Evolutionary conservation across 2,888 invertebrate genomes (phyloP), one percentile per base, ranked within the genome.

Genomic region (Pterostichus madidus): DNA sequence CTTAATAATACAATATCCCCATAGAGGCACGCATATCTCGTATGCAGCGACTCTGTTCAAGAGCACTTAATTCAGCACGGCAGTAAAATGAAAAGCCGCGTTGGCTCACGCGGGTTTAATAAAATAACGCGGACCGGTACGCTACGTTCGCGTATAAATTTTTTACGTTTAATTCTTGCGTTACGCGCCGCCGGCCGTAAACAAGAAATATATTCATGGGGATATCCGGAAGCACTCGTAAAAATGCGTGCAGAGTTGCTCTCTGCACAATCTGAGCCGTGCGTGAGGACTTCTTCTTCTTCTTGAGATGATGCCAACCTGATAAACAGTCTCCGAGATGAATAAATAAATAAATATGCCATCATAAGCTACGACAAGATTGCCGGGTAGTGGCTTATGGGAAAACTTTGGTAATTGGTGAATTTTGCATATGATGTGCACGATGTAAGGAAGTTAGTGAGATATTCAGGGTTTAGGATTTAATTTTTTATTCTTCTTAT

Each of bases 161-260:
- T 80, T 80, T 80, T 71, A 80, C 71, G 68, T 80, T 71, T 80
- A 80, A 80, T 80, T 71, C 71, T 71, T 68, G 52, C 68, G 49
- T 53, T 71, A 68, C 80, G 46, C 49, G 49, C 49, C 35, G 39
- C n/a, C 11, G 56, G 32, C 53, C 68, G 56, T 80, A 80, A 71
- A 80, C 68, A 80, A 71, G 80, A 80, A 80, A 80, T 80, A 80
- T 80, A 80, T 80, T 80, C 80, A 80, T 71, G 80, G 80, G 71
- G 71, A 80, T 71, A 68, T 71, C 71, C 68, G 71, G 56, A 71
- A 71, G 71, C 35, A 56, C 78, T 78, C 56, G 46, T 78, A 78
- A 78, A 78, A 78, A 44, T 61, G 78, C 78, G 44, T 39, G 56
- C 77, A 24, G 35, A 5, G 75, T 8, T 10, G 11, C 15, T 10